Base-by-base conservation (phyloP, 2,797 vertebrate genomes). In the Cirrhinus molitorella region DNA sequence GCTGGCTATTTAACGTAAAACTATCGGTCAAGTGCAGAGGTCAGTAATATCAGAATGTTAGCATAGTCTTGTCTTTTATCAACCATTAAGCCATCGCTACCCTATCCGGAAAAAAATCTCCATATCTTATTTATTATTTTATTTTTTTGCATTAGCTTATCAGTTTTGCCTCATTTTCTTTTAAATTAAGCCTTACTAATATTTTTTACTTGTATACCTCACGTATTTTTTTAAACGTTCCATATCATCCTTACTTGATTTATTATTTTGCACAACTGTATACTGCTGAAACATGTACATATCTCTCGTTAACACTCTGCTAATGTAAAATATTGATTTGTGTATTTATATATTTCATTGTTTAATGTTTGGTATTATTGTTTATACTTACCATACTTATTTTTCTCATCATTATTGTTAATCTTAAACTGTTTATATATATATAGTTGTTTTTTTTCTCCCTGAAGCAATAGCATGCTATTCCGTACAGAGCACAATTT, bases 401-500 rank as follows among this genome's bases (percentile, higher is more conserved):
- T 88, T 86, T 93, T 86, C 73, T 93, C 92, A 87, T 85, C 86
- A 89, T 93, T 87, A 83, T 87, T 89, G 67, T 34, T 83, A 83
- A 84, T 47, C 34, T n/a, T 63, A 28, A 79, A n/a, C 25, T 72
- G 57, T 95, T 91, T 66, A 31, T 63, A 31, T 40, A 8, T 83
- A 57, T 55, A 65, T n/a, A 95, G 93, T 95, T 95, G 91, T 91
- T 95, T 95, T 95, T 94, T 95, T 91, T 91, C 96, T 90, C 95
- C 95, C 78, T 92, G 93, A 97, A 99, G 97, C 98, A 99, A 99
- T 99, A 99, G 97, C 95, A 96, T 97, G 97, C 97, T 96, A 95
- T 95, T 96, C 94, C 94, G 94, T 94, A 94, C 95, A 96, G 96
- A 98, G 97, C 97, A 98, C 97, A 98, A 97, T 93, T 89, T 93